These are phyloP conservation scores for Chlorospingus semifuscus DNA, from an alignment of 2,797 vertebrate species.

Conservation along the genomic window DNA sequence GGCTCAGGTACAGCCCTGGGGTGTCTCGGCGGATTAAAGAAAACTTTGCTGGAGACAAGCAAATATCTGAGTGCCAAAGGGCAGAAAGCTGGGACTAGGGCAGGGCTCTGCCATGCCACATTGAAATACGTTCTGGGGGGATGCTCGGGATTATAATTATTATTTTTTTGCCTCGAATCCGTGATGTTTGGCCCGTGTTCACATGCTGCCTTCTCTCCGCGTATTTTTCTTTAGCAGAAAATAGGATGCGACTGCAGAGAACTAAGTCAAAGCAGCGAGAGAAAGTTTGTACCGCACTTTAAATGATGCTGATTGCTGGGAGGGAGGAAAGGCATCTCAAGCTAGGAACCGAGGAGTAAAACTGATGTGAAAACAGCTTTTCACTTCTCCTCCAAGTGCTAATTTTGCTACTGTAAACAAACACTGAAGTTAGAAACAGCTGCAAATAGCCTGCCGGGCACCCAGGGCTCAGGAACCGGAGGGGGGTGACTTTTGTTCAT, in stretches of 20 bases:
- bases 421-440: conserved; percentile 66
- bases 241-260: background rate
- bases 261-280: background rate
- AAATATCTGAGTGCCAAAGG: conserved; percentile 14
- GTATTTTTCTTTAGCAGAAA: background rate
- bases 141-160: background rate
- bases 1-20: conserved; percentile 28
- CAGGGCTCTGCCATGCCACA: background rate
- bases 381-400: conserved; percentile 48
- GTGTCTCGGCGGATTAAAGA: background rate
- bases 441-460: conserved; percentile 55
- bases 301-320: background rate
- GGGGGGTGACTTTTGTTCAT: background rate
- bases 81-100: background rate
- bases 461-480: background rate
- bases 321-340: conserved; percentile 7
- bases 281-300: conserved; percentile 46
- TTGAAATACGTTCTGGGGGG: background rate
- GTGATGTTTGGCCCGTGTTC: background rate
- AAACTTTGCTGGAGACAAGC: conserved; percentile 14
- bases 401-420: conserved; percentile 67
- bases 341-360: conserved; percentile 26
- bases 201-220: background rate
- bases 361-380: conserved; percentile 64
- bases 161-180: background rate